Percentiles rank a stretch among this genome's conserved stretches.
These are phyloP conservation scores for Aselliscus stoliczkanus DNA, from an alignment of 2,797 vertebrate species.

Conservation along the genomic window DNA sequence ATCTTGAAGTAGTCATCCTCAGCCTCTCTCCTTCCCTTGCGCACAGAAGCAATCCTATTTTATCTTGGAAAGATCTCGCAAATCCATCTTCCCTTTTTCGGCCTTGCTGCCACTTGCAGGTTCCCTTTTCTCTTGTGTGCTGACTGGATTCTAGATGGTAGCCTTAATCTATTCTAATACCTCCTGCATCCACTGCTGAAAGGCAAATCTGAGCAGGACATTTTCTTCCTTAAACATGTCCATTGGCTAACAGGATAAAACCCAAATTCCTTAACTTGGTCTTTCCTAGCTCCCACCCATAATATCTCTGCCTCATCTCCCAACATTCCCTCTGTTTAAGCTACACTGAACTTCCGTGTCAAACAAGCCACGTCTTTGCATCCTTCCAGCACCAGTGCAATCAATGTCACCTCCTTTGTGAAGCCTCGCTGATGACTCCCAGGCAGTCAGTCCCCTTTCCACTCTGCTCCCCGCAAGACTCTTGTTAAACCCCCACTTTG, in stretches of 20 bases:
- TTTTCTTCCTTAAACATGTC: not conserved
- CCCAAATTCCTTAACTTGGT: not conserved
- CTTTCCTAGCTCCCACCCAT: not conserved
- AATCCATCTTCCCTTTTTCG: not conserved
- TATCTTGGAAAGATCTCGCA: not conserved
- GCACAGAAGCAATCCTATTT: not conserved
- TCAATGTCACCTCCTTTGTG: not conserved
- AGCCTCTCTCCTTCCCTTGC: not conserved
- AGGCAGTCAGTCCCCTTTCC: not conserved
- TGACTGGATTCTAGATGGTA: not conserved
- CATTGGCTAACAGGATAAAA: not conserved
- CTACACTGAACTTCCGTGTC: not conserved
- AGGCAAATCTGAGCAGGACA: not conserved
- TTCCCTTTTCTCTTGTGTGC: not conserved
- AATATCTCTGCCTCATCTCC: not conserved
- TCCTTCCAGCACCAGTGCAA: not conserved
- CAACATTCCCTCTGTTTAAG: not conserved
- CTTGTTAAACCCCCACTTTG: not conserved
- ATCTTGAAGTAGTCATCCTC: not conserved
- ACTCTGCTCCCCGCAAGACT: not conserved
- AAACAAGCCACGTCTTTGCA: not conserved
- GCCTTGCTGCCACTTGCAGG: not conserved
- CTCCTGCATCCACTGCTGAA: not conserved
- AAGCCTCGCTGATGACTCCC: not conserved
- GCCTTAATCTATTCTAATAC: not conserved